Evolutionary conservation across 2,113 vertebrate genomes (phyloP), one percentile per base, ranked within the genome.

Genomic region (Dicrurus megarhynchus): DNA sequence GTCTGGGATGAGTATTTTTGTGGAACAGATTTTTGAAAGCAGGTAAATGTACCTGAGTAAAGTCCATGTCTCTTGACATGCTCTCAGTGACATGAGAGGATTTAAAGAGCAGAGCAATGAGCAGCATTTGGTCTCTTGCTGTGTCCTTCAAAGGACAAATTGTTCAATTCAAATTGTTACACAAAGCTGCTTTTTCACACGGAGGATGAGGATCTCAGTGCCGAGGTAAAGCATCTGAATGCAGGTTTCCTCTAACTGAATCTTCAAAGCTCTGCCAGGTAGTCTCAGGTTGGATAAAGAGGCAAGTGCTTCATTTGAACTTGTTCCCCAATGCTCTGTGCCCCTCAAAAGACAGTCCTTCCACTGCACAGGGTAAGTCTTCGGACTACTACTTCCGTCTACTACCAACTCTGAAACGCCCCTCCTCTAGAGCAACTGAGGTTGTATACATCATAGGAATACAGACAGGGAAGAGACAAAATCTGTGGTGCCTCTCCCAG

Each of bases 361-460:
- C 16, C 23, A 30, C 47, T 22, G 7, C 32, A 61, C 11, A 5
- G 5, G 37, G 15, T 11, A 47, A 41, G 16, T 13, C 17, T 37
- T 71, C 0, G 0, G n/a, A 5, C 33, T 39, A 11, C 33, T 30
- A 2, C 33, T 59, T 67, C 12, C 0, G 0, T 19, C 18, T 56
- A 2, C 19, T 21, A 24, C 23, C 37, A 42, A 28, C 24, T 13
- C 17, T 85, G 19, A 81, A 77, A 35, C 18, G 9, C n/a, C 6
- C 3, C 3, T 53, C 10, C 22, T 46, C 24, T 65, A 22, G 28
- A 41, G 37, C 19, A 5, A 24, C 39, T 56, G 53, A 41, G 3
- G 3, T 42, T 83, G 22, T 63, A 21, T 16, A 28, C 9, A 16
- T 12, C 57, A 20, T 3, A 24, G 14, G 10, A 77, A 33, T 47